phyloP scores from a whole-genome alignment of 2,797 vertebrate genomes.

The Eutrigla gurnardus region DNA sequence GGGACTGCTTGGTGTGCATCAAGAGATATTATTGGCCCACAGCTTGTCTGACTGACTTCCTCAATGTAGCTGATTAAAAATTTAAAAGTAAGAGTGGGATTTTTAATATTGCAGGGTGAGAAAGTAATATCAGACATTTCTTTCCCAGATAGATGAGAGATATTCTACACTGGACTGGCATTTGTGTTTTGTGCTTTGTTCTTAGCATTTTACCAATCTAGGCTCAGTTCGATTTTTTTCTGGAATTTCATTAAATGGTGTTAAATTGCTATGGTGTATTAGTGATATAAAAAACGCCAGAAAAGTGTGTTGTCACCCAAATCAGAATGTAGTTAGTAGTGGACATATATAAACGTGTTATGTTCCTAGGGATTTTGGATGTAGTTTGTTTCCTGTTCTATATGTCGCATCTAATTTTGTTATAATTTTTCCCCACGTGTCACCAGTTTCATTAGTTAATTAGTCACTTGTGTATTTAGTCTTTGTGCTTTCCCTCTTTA shows the following conservation, averaged over 20 bases:
- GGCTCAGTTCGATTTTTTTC: neutral
- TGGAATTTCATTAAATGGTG: neutral
- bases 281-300: neutral
- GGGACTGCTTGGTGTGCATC: constrained; percentile 54
- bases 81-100: constrained; percentile 43
- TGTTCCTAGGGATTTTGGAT: too few relatives aligned
- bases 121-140: constrained; percentile 44
- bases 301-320: neutral
- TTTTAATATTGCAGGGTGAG: constrained; percentile 41
- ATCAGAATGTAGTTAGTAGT: too few relatives aligned
- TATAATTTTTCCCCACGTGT: too few relatives aligned
- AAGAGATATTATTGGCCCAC: constrained; percentile 52
- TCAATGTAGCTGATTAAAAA: constrained; percentile 64
- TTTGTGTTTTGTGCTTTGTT: constrained; percentile 12
- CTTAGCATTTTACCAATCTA: neutral
- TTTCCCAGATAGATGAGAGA: constrained; percentile 16
- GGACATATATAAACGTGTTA: too few relatives aligned
- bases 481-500: too few relatives aligned
- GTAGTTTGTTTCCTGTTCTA: too few relatives aligned
- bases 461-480: too few relatives aligned
- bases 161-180: constrained; percentile 13
- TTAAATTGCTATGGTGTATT: neutral
- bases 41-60: constrained; percentile 57
- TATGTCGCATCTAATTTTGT: too few relatives aligned
- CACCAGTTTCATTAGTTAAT: too few relatives aligned